phyloP scores from a whole-genome alignment of 1,140 invertebrate genomes.

The Drosophila nebulosa region DNA sequence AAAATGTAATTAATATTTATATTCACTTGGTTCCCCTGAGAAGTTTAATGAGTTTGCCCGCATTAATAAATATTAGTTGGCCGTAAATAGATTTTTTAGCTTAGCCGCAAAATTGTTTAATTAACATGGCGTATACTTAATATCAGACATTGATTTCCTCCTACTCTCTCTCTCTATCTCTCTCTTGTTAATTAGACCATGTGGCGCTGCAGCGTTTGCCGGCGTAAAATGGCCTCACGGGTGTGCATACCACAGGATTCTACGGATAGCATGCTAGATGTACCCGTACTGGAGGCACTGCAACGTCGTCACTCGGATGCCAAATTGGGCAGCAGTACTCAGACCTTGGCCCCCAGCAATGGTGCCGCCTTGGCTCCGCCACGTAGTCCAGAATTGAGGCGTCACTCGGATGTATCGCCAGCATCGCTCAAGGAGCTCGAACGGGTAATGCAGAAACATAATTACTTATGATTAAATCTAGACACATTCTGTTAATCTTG shows the following conservation, averaged over 20 bases:
- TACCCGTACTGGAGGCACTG: conserved; percentile 88
- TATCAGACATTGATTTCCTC: conserved; percentile 37
- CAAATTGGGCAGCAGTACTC: conserved; percentile 84
- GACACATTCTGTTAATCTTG: no score
- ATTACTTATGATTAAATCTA: no score
- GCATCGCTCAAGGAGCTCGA: conserved; percentile 91
- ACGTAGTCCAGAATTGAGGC: conserved; percentile 87
- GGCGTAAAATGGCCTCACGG: conserved; percentile 88
- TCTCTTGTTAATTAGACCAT: conserved; percentile 84
- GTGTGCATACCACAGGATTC: conserved; percentile 87
- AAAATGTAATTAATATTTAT: conserved; percentile 77
- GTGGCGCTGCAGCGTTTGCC: conserved; percentile 91
- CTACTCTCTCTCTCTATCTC: background rate
- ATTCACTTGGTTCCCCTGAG: conserved; percentile 27
- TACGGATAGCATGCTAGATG: conserved; percentile 89
- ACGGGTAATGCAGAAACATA: conserved; percentile 84
- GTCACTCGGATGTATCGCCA: conserved; percentile 92
- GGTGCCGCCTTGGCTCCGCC: conserved; percentile 86
- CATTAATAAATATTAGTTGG: conserved; percentile 50
- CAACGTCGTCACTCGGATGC: conserved; percentile 90
- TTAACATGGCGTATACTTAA: conserved; percentile 22
- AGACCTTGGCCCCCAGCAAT: conserved; percentile 81
- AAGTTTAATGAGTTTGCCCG: conserved; percentile 22
- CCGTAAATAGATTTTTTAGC: conserved; percentile 48
- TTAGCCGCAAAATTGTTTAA: conserved; percentile 52